Conservation (phyloP, 1,140 invertebrate species). For the Dendroctonus ponderosae region DNA sequence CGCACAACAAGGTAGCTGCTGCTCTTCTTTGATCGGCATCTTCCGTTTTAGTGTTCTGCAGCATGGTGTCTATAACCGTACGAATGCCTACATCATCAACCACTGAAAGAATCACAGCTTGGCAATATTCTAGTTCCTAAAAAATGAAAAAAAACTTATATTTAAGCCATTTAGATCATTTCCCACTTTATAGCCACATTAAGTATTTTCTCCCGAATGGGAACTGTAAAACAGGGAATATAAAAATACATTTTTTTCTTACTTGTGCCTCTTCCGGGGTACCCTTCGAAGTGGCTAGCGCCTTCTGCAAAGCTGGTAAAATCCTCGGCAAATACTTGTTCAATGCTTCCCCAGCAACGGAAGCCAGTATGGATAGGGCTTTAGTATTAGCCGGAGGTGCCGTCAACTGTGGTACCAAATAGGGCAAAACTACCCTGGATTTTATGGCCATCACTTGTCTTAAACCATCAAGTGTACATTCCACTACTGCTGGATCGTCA, state of each 20-base stretch:
- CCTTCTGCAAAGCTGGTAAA: conserved; percentile 82
- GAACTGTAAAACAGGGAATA: too few relatives aligned
- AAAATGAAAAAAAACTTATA: conserved; percentile 9
- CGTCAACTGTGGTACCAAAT: conserved; percentile 92
- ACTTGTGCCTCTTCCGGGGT: conserved; percentile 69
- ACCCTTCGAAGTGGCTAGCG: conserved; percentile 68
- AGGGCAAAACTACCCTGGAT: conserved; percentile 91
- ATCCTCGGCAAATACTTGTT: conserved; percentile 89
- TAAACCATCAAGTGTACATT: conserved; percentile 89
- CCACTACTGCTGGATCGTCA: conserved; percentile 69
- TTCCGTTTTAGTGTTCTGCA: conserved; percentile 72
- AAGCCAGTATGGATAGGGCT: conserved; percentile 87
- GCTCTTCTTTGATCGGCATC: conserved; percentile 68
- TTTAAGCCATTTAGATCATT: too few relatives aligned
- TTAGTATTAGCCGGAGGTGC: conserved; percentile 86
- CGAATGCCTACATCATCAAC: conserved; percentile 83
- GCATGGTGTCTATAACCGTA: conserved; percentile 86
- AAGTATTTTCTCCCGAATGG: too few relatives aligned
- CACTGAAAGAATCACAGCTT: conserved; percentile 88
- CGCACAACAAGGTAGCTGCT: conserved; percentile 82
- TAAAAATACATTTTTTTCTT: too few relatives aligned
- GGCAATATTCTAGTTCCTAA: conserved; percentile 87
- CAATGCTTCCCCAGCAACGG: conserved; percentile 90
- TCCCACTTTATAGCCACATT: too few relatives aligned
- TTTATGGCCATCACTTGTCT: conserved; percentile 97